Base-by-base conservation (phyloP, 2,797 vertebrate species). In the Enoplosus armatus region DNA sequence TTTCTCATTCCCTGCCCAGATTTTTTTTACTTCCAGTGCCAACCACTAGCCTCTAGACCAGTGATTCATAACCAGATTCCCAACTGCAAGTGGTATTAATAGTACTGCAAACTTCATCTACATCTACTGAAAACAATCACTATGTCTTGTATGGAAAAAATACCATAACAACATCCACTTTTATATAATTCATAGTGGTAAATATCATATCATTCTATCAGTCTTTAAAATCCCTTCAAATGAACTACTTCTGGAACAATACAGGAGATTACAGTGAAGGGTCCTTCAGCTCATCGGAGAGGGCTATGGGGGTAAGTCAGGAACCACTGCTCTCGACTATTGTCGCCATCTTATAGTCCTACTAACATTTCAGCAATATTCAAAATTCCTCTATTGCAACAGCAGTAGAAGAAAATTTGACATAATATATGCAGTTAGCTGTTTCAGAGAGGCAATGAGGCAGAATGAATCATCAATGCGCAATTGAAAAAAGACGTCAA, bases 401-500 rank as follows among this genome's bases (percentile, higher is more conserved):
- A 20, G 7, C 43, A 35, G n/a, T 39, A 26, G 80, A 9, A 29
- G 24, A 41, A 26, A 70, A 62, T 53, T 18, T 20, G 1, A 51
- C 47, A 50, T 27, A 31, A 79, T 66, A 20, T 43, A 48, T 53
- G 27, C 72, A 51, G 54, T 63, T 69, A 62, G 29, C 51, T 12
- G 55, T 75, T 55, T 45, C 24, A 62, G 37, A 74, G 24, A 80
- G 0, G 41, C 29, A 43, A 48, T 37, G 12, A 47, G 37, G 50
- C n/a, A 15, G 31, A 77, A 62, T 76, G 54, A 79, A 61, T 78
- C 50, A 67, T 59, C n/a, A 77, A 39, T 63, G 48, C 43, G 29
- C 41, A 29, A 56, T 47, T 64, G 56, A 68, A 59, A 22, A 39
- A 45, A 39, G 2, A 41, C 3, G 22, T 53, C 31, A 37, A 33